Percentiles rank a stretch among this genome's conserved stretches.
phyloP scores from a whole-genome alignment of 2,797 vertebrate genomes.

The Poeciliopsis presidionis region DNA sequence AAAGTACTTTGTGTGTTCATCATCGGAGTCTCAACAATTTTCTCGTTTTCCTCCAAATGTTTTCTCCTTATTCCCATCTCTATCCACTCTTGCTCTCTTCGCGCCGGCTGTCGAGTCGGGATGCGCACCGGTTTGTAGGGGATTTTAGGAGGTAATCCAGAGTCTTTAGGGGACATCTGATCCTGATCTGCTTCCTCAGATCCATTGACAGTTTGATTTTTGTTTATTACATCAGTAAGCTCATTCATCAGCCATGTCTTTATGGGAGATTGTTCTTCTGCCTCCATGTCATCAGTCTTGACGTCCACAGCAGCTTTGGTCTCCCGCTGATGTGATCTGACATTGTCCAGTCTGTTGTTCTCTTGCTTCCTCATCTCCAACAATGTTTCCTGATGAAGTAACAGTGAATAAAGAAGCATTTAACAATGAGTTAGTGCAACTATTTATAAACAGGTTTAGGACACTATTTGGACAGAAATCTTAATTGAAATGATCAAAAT shows the following conservation, averaged over 20 bases:
- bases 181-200: conserved; percentile 17
- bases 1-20: conserved; percentile 39
- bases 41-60: conserved; percentile 34
- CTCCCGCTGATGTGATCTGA: conserved; percentile 39
- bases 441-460: neutral
- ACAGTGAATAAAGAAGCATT: conserved; percentile 1
- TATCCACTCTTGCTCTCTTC: conserved; percentile 41
- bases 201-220: conserved; percentile 36
- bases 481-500: neutral
- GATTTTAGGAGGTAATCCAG: neutral
- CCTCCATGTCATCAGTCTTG: conserved; percentile 26
- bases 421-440: neutral
- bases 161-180: conserved; percentile 1
- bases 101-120: neutral
- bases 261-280: conserved; percentile 17
- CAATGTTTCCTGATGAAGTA: conserved; percentile 66
- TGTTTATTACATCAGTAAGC: conserved; percentile 21
- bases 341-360: conserved; percentile 47
- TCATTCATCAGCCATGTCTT: conserved; percentile 37
- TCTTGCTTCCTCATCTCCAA: conserved; percentile 63
- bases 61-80: conserved; percentile 48
- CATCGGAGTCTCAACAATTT: conserved; percentile 18
- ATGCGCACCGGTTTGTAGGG: neutral
- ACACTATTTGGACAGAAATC: neutral
- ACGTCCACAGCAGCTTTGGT: conserved; percentile 24